A percentile compares a stretch with the other conserved stretches of the same genome.
phyloP scores from a whole-genome alignment of 1,140 invertebrate species.

The Zaprionus capensis region DNA sequence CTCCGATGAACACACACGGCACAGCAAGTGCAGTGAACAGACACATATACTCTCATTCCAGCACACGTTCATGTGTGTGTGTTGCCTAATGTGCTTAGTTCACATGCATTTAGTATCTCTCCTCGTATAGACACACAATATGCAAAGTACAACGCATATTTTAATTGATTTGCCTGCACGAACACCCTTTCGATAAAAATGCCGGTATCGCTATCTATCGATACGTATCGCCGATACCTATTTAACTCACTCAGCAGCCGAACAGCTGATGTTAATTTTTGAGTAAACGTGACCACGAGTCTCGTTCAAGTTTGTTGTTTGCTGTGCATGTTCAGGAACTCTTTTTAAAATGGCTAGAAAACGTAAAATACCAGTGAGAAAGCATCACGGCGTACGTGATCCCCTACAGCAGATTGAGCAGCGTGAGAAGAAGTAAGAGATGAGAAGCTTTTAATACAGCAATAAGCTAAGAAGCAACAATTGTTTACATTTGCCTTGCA shows the following conservation, averaged over 20 bases:
- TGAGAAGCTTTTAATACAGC: neutral
- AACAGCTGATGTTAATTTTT: conserved; percentile 36
- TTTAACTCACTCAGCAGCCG: neutral
- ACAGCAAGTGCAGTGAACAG: conserved; percentile 26
- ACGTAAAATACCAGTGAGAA: conserved; percentile 82
- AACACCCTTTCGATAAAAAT: conserved; percentile 18
- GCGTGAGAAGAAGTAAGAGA: conserved; percentile 68
- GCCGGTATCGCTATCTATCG: conserved; percentile 3
- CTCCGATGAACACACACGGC: conserved; percentile 11
- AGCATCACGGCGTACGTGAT: conserved; percentile 82
- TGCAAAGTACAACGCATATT: conserved; percentile 5
- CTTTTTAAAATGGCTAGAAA: conserved; percentile 64
- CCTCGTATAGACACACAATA: neutral
- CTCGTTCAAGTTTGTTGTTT: conserved; percentile 10
- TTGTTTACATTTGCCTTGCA: conserved; percentile 23
- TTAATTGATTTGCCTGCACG: conserved; percentile 5
- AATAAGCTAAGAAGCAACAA: neutral
- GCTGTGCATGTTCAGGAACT: neutral
- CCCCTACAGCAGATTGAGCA: conserved; percentile 76
- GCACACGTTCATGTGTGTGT: conserved; percentile 6
- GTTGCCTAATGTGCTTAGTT: conserved; percentile 1
- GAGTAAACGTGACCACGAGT: conserved; percentile 47
- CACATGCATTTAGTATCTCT: conserved; percentile 13
- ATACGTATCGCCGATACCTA: conserved; percentile 1
- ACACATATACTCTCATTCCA: neutral